A percentile compares a stretch with the other conserved stretches of the same genome.
Conservation (phyloP, 2,888 invertebrate genomes). For the Conomelus anceps region DNA sequence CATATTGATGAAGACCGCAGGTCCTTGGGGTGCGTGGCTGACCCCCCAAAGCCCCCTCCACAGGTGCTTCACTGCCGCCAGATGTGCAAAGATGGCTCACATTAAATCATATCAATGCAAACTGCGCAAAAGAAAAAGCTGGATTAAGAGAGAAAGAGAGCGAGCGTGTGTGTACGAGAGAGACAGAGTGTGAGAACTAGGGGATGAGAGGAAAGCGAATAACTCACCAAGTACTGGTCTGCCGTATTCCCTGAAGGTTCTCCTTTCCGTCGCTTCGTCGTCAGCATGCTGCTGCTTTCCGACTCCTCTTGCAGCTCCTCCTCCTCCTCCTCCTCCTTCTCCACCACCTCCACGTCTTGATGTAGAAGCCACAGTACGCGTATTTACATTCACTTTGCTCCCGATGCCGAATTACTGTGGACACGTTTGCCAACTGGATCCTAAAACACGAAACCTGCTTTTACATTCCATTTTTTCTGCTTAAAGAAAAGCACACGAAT, state of each 20-base stretch:
- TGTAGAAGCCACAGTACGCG: neutral
- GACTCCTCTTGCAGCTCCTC: neutral
- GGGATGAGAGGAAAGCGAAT: neutral
- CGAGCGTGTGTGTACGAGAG: neutral
- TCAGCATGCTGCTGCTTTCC: neutral
- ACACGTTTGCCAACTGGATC: neutral
- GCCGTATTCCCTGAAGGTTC: neutral
- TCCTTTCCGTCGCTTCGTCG: neutral
- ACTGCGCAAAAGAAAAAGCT: no score
- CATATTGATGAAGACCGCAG: no score
- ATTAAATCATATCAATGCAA: no score
- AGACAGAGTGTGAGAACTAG: neutral
- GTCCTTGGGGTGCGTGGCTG: no score
- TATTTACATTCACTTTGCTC: neutral
- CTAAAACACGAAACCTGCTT: neutral
- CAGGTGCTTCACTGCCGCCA: no score
- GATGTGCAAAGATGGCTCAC: no score
- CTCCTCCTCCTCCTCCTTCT: neutral
- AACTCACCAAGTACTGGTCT: neutral
- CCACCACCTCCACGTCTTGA: neutral
- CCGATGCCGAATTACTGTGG: no score
- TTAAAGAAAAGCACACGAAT: no score
- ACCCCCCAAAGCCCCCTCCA: no score
- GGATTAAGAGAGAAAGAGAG: neutral
- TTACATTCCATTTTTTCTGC: neutral